Evolutionary conservation across 2,888 invertebrate species (phyloP).

Genomic region (Epinotia nisella): DNA sequence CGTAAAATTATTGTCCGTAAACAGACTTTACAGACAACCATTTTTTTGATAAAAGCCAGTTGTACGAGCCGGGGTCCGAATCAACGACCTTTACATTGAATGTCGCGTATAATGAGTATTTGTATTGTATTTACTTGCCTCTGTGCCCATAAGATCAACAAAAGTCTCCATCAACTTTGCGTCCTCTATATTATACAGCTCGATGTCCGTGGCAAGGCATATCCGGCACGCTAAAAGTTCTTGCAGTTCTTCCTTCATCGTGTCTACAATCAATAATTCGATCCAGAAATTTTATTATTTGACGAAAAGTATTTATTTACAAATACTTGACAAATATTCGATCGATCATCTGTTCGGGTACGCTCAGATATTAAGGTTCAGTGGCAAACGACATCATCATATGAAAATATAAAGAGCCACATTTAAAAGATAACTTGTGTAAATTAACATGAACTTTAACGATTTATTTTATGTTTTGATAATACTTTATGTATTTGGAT

Average conservation of each 20-base stretch:
- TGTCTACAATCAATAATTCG: neutral
- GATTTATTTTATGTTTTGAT: neutral
- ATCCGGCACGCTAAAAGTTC: constrained; percentile 11
- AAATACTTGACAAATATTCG: constrained; percentile 16
- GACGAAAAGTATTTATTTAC: constrained; percentile 10
- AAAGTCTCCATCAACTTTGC: neutral
- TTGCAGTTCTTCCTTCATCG: constrained; percentile 4
- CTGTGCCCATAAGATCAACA: neutral
- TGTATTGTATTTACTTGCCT: constrained; percentile 1
- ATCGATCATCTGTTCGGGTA: constrained; percentile 18
- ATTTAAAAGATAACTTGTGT: neutral
- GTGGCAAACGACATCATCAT: neutral
- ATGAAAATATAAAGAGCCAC: neutral
- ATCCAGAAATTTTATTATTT: neutral
- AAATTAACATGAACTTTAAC: neutral
- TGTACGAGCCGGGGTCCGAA: no score
- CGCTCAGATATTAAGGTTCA: constrained; percentile 1
- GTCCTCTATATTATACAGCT: constrained; percentile 4
- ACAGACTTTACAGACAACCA: no score
- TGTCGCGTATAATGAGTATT: no score
- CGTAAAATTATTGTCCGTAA: no score
- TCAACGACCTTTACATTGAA: no score
- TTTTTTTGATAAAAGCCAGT: no score
- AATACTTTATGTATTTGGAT: no score
- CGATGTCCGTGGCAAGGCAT: constrained; percentile 12